phyloP scores from a whole-genome alignment of 2,113 vertebrate genomes.

The Lampris incognitus region DNA sequence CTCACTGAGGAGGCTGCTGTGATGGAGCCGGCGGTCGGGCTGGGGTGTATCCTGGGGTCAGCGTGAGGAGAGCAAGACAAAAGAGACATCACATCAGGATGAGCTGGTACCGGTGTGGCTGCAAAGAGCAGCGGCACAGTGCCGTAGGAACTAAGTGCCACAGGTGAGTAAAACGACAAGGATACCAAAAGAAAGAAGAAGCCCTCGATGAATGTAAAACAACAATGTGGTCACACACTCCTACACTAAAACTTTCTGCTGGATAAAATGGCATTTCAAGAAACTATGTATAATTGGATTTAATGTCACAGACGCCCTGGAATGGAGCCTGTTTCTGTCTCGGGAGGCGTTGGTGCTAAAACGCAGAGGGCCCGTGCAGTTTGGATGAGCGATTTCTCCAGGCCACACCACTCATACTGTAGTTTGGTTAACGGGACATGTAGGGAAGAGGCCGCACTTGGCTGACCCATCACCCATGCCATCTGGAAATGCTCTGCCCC shows the following conservation, averaged over 20 bases:
- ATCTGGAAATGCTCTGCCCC: constrained; percentile 46
- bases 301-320: constrained; percentile 55
- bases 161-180: constrained; percentile 20
- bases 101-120: constrained; percentile 19
- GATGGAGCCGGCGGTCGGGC: constrained; percentile 88
- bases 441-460: constrained; percentile 40
- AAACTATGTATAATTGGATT: constrained; percentile 65
- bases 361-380: constrained; percentile 10
- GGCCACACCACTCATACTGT: constrained; percentile 23
- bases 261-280: constrained; percentile 69
- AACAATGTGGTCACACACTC: constrained; percentile 31
- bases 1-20: constrained; percentile 89
- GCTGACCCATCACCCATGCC: constrained; percentile 44
- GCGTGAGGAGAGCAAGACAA: constrained; percentile 42
- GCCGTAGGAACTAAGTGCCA: constrained; percentile 22
- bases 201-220: not conserved
- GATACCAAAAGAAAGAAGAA: not conserved
- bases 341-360: constrained; percentile 33
- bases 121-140: constrained; percentile 18
- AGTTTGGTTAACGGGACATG: constrained; percentile 49
- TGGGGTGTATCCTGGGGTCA: constrained; percentile 89
- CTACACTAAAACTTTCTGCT: constrained; percentile 56
- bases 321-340: constrained; percentile 25
- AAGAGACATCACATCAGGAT: constrained; percentile 48
- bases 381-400: constrained; percentile 1